Evolutionary conservation across 2,113 vertebrate species (phyloP).

Genomic region (Caranx melampygus): DNA sequence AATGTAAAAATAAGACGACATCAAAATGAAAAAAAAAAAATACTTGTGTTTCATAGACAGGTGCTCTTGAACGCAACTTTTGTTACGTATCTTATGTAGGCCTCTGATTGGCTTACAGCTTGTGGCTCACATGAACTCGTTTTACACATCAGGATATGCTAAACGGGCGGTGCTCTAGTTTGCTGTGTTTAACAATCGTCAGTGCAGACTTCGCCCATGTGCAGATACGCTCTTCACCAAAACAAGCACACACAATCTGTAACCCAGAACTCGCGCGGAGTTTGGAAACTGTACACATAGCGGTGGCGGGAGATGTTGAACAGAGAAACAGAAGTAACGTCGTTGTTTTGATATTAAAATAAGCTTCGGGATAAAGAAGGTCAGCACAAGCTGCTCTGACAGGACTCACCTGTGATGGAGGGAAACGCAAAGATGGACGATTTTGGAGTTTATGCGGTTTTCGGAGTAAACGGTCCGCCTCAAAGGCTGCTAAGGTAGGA

Average conservation of each 20-base stretch:
- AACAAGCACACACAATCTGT: slow-evolving; percentile 31
- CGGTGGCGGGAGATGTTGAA: slow-evolving; percentile 69
- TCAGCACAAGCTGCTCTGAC: not conserved
- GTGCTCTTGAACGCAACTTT: slow-evolving; percentile 51
- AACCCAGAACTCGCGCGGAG: slow-evolving; percentile 51
- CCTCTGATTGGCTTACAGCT: slow-evolving; percentile 44
- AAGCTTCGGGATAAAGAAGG: not conserved
- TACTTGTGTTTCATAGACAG: not conserved
- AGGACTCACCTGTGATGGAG: not conserved
- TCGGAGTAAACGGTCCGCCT: slow-evolving; percentile 77
- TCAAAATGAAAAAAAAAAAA: not conserved
- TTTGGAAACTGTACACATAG: slow-evolving; percentile 18
- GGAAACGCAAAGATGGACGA: slow-evolving; percentile 70
- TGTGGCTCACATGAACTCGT: not conserved
- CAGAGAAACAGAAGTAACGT: not conserved
- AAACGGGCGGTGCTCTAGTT: slow-evolving; percentile 5
- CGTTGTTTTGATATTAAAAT: not conserved
- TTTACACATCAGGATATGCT: accelerated
- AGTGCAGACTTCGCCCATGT: not conserved
- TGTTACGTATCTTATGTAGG: not conserved
- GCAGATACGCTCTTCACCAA: accelerated
- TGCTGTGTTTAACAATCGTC: accelerated
- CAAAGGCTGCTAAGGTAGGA: slow-evolving; percentile 77
- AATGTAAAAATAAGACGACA: not conserved
- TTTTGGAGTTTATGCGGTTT: slow-evolving; percentile 79